These are phyloP conservation scores for Forbesichthys papilliferus DNA, from an alignment of 2,113 vertebrate genomes.

Conservation along the genomic window DNA sequence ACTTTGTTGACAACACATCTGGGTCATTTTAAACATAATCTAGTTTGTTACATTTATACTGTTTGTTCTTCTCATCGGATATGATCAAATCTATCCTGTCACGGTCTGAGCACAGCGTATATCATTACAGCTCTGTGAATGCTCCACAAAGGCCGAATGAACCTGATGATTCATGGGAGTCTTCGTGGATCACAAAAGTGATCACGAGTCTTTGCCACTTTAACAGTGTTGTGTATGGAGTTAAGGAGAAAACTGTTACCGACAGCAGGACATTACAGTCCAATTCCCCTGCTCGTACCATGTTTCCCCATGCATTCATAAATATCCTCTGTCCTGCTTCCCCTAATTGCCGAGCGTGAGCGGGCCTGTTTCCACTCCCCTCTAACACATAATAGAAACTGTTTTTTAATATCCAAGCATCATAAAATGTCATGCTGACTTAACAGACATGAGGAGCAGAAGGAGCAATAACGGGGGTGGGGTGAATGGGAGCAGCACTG, in stretches of 20 bases:
- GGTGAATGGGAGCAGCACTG: conserved; percentile 15
- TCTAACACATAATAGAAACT: conserved; percentile 75
- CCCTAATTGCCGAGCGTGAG: conserved; percentile 76
- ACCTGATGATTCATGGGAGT: conserved; percentile 55
- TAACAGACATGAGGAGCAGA: conserved; percentile 69
- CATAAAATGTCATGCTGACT: conserved; percentile 81
- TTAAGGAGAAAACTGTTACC: conserved; percentile 72
- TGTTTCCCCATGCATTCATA: conserved; percentile 65
- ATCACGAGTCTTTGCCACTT: conserved; percentile 51
- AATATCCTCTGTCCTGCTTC: conserved; percentile 71
- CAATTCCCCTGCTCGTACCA: conserved; percentile 63
- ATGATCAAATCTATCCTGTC: conserved; percentile 29
- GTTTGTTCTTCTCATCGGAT: conserved; percentile 26
- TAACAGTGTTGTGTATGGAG: conserved; percentile 56
- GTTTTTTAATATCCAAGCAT: conserved; percentile 78
- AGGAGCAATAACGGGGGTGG: conserved; percentile 70
- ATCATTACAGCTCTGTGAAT: conserved; percentile 21
- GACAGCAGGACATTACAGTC: conserved; percentile 77
- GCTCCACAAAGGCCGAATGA: conserved; percentile 36
- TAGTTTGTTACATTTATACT: background rate
- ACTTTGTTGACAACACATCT: background rate
- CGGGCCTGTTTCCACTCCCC: conserved; percentile 71
- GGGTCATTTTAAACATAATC: conserved; percentile 11
- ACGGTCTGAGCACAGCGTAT: conserved; percentile 10
- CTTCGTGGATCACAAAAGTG: conserved; percentile 48